Base-by-base conservation (phyloP, 2,113 vertebrate species). In the Cairina moschata region DNA sequence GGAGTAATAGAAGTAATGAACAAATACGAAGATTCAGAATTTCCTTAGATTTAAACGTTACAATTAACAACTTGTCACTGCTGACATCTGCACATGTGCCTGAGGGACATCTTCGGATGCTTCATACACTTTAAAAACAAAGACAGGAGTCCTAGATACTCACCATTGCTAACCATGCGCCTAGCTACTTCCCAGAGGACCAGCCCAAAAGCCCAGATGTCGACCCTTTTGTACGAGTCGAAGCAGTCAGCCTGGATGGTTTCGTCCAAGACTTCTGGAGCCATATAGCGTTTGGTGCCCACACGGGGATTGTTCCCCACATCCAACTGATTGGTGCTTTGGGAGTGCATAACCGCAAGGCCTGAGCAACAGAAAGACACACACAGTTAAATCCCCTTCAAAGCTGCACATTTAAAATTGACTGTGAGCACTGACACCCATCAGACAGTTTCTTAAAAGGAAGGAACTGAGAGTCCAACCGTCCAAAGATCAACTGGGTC, bases 251-350 rank as follows among this genome's bases (percentile, higher is more conserved):
- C 99, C 96, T 99, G 99, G 96, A 99, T 99, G 3, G 98, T 98
- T 95, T 99, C 99, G 17, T 99, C 99, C 36, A 99, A 93, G 40
- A 99, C 99, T 59, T 99, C 99, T 0, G 99, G 99, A 7, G 99
- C 99, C 99, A 99, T 99, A 98, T 99, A 99, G 86, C 99, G 99
- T 82, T 99, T 99, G 86, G 99, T 99, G 52, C 99, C 99, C 88
- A 99, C 99, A 3, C 99, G 99, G 12, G 99, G 99, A 46, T 99
- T 99, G 98, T 99, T 99, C 17, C 99, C 99, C 94, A 99, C 99
- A 2, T 99, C 99, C 69, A 99, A 54, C 96, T 99, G 99, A 20
- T 99, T 99, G 13, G 99, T 99, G 97, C 99, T 99, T 94, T 99
- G 99, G 84, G 99, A 99, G 97, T 99, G 99, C 98, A 99, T 99